Evolutionary conservation across 2,113 vertebrate species (phyloP), one percentile per base, ranked within the genome.

Genomic region (Stigmatopora argus): DNA sequence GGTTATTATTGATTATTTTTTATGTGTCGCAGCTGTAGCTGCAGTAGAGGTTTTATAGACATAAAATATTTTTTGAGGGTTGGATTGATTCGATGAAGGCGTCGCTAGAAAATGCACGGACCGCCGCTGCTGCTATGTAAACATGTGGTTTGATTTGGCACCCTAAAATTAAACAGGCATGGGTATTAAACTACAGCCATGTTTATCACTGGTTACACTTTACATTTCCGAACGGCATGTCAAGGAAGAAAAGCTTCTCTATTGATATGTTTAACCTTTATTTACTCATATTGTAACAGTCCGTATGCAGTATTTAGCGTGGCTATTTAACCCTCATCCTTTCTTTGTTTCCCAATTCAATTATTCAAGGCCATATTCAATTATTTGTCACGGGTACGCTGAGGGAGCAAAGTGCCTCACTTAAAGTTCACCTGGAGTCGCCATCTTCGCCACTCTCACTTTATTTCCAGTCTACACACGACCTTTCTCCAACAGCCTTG

Each of bases 91-190:
- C n/a, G n/a, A n/a, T n/a, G n/a, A n/a, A n/a, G n/a, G n/a, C n/a
- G n/a, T n/a, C n/a, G n/a, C n/a, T n/a, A n/a, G n/a, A n/a, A n/a
- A n/a, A n/a, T n/a, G n/a, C n/a, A n/a, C n/a, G n/a, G n/a, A n/a
- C n/a, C n/a, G n/a, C n/a, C n/a, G n/a, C n/a, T n/a, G n/a, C 46
- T 48, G 14, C 14, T 48, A 17, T 48, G 46, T 48, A 48, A 48
- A 48, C 4, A n/a, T 8, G 13, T 49, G 47, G 17, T 2, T 7
- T 49, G 80, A 83, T 83, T 86, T 85, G 82, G 80, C 61, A 63
- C 79, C 62, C 71, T 51, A 7, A 83, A 85, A 86, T 87, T 82
- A 83, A 83, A 86, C 72, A 82, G 18, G 58, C 49, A 64, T 58
- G 41, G 31, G 60, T 74, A 31, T 79, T 70, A 80, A 1, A 49